phyloP scores from a whole-genome alignment of 2,888 invertebrate genomes.

The Chloromyia formosa region DNA sequence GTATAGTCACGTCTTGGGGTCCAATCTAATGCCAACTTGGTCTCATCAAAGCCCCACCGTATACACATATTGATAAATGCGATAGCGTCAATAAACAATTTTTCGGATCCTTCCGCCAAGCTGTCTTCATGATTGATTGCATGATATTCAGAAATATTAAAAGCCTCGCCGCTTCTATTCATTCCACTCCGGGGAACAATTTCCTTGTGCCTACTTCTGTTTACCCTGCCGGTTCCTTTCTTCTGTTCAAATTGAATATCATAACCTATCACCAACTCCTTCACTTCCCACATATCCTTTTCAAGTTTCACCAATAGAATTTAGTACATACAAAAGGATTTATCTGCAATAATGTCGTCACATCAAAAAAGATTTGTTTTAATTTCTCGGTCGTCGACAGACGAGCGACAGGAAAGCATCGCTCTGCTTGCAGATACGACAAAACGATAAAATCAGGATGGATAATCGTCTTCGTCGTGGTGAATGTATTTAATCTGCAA shows the following conservation, averaged over 20 bases:
- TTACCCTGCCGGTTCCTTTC: not conserved
- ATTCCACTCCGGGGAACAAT: not conserved
- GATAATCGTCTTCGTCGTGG: too few species aligned
- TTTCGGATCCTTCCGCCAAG: constrained; percentile 3
- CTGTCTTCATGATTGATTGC: constrained; percentile 8
- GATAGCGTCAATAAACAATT: not conserved
- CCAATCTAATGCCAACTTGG: too few species aligned
- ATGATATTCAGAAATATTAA: not conserved
- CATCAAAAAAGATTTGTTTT: constrained; percentile 24
- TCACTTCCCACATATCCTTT: not conserved
- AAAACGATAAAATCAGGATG: too few species aligned
- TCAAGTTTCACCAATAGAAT: constrained; percentile 20
- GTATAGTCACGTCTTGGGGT: too few species aligned
- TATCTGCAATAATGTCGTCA: constrained; percentile 33
- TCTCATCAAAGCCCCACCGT: not conserved
- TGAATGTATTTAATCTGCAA: too few species aligned
- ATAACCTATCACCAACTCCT: not conserved
- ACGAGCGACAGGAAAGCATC: too few species aligned
- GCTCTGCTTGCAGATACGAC: too few species aligned
- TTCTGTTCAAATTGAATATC: not conserved
- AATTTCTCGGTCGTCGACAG: not conserved
- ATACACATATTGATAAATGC: not conserved
- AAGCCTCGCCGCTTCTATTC: not conserved
- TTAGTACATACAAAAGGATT: constrained; percentile 2
- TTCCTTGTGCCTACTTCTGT: not conserved